Conservation (phyloP, 2,113 vertebrate genomes). For the Anoplopoma fimbria region DNA sequence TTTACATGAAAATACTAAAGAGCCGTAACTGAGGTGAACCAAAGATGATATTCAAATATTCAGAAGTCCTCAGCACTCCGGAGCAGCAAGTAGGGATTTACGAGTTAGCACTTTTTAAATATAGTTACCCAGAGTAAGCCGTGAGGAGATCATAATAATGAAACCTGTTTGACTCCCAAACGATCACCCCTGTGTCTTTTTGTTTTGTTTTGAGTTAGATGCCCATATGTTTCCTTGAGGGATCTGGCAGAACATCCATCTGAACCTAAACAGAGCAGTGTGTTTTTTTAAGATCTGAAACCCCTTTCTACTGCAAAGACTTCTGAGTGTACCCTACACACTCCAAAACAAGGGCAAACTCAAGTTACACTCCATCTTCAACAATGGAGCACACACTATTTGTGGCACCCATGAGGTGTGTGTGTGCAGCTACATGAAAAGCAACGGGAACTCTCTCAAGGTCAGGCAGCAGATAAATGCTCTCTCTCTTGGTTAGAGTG, state of each 20-base stretch:
- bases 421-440: conserved; percentile 62
- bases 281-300: conserved; percentile 71
- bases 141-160: conserved; percentile 60
- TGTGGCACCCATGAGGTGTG: conserved; percentile 39
- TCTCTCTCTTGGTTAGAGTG: conserved; percentile 73
- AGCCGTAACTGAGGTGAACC: conserved; percentile 52
- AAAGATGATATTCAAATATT: conserved; percentile 65
- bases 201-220: conserved; percentile 66
- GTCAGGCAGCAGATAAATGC: conserved; percentile 79
- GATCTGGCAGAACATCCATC: conserved; percentile 67
- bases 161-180: conserved; percentile 72
- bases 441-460: conserved; percentile 80
- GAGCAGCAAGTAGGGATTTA: conserved; percentile 49
- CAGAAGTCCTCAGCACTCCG: conserved; percentile 42
- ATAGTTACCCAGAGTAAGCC: conserved; percentile 22
- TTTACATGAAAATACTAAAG: conserved; percentile 43
- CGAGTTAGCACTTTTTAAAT: conserved; percentile 38
- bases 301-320: conserved; percentile 67
- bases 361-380: conserved; percentile 52
- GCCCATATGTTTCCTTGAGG: conserved; percentile 79
- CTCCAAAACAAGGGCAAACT: conserved; percentile 78
- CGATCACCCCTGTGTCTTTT: conserved; percentile 65
- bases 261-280: conserved; percentile 66
- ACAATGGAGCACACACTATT: conserved; percentile 54
- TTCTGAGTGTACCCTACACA: conserved; percentile 70